Evolutionary conservation across 2,888 invertebrate species (phyloP), one percentile per base, ranked within the genome.

Genomic region (Sylvicola cinctus): DNA sequence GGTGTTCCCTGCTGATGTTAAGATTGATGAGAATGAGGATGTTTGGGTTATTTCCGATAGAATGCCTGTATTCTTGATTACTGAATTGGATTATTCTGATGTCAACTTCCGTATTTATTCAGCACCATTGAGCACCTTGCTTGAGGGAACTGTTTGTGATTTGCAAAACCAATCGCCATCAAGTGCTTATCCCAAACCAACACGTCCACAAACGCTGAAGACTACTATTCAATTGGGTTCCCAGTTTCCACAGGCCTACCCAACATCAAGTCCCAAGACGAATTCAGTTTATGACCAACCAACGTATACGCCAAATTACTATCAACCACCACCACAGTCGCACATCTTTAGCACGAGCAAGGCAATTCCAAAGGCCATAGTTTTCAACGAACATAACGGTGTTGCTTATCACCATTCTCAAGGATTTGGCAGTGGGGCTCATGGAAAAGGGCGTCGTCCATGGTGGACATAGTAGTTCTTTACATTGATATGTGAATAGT

Each of bases 1-100:
- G 17, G 71, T 80, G 16, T 84, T 83, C 50, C 84, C 83, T 1
- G 65, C 72, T 42, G 84, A 84, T 47, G 63, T 84, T 3, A 81
- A 81, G 58, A 73, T 83, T 40, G 72, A 79, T 51, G 63, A 65
- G 31, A 64, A 68, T 36, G 62, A 66, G 40, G 74, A 77, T 41
- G 63, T 77, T 3, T 84, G 84, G 84, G 75, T 81, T 0, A 66
- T 84, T 3, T 80, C 80, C 1, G 83, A 84, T 51, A 65, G 74
- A 28, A 83, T 84, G 83, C 74, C 81, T 0, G 71, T 74, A 10
- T 83, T 83, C 46, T 56, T 83, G 23, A 65, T 70, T 43, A 58
- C 70, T 4, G 66, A 65, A 29, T 54, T 84, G 25, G 73, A 81
- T 49, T 80, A 71, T 47, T 70, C 66, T 30, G 80, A 83, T 42